Percentiles rank a stretch among this genome's conserved stretches.
phyloP scores from a whole-genome alignment of 2,113 vertebrate species.

The Dicerorhinus sumatrensis region DNA sequence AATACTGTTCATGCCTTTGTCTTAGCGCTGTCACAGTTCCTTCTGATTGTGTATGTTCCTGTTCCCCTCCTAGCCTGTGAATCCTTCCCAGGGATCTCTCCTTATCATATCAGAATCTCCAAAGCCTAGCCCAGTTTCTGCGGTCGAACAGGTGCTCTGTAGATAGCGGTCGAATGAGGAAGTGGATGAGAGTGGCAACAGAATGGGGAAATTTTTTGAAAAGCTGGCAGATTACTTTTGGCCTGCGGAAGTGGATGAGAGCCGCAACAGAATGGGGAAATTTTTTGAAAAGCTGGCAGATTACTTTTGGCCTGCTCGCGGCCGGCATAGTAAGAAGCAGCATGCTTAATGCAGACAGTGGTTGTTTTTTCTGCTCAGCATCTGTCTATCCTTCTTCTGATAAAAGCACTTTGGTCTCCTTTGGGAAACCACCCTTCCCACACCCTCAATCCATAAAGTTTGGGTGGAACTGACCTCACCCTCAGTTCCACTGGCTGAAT shows the following conservation, averaged over 20 bases:
- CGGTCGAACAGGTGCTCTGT: not conserved
- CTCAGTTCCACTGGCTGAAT: not conserved
- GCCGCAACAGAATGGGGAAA: not conserved
- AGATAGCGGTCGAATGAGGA: not conserved
- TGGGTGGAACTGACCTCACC: not conserved
- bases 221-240: not conserved
- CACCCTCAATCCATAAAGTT: not conserved
- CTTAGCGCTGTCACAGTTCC: rapidly evolving
- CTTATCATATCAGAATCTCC: not conserved
- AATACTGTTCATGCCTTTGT: no score
- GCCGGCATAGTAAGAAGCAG: not conserved
- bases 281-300: not conserved
- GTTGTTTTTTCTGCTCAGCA: not conserved
- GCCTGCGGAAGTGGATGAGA: not conserved
- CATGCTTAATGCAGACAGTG: not conserved
- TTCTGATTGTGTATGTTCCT: not conserved
- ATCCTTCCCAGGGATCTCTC: not conserved
- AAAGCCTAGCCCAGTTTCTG: not conserved
- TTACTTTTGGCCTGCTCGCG: not conserved
- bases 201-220: not conserved
- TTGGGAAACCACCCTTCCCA: not conserved
- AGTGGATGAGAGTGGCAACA: not conserved
- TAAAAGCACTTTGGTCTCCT: constrained; percentile 59
- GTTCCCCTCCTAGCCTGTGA: rapidly evolving
- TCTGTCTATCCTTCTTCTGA: constrained; percentile 41